Evolutionary conservation across 2,888 invertebrate species (phyloP).

Genomic region (Lasioglossum pauxillum): DNA sequence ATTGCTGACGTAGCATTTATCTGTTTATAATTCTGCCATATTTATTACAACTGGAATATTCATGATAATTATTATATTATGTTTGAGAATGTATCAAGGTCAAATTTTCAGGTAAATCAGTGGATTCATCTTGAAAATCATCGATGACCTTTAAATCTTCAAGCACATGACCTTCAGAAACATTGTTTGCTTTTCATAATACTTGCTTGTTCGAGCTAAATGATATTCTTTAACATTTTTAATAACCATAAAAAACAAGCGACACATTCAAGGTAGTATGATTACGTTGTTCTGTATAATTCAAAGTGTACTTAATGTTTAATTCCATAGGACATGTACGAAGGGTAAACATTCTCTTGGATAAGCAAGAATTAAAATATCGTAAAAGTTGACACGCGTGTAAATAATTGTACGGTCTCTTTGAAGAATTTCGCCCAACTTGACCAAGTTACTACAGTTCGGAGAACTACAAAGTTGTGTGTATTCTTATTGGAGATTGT

Average conservation of each 20-base stretch:
- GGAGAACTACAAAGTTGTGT: not conserved
- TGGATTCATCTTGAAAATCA: not conserved
- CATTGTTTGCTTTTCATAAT: not conserved
- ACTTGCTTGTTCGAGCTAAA: not conserved
- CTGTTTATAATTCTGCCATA: not conserved
- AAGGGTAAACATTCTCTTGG: not conserved
- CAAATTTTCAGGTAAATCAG: not conserved
- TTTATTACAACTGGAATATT: not conserved
- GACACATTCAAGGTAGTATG: not conserved
- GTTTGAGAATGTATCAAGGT: not conserved
- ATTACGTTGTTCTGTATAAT: not conserved
- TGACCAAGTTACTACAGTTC: not conserved
- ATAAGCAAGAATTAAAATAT: not conserved
- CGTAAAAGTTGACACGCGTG: not conserved
- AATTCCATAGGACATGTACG: not conserved
- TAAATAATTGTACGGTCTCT: not conserved
- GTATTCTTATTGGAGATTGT: not conserved
- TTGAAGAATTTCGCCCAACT: not conserved
- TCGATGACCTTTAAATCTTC: not conserved
- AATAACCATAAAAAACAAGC: not conserved
- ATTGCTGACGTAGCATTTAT: not conserved
- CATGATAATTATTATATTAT: not conserved
- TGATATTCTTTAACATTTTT: not conserved
- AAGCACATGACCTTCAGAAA: not conserved
- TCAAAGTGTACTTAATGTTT: not conserved